Conservation (phyloP, 2,113 vertebrate species). For the Nettapus auritus region DNA sequence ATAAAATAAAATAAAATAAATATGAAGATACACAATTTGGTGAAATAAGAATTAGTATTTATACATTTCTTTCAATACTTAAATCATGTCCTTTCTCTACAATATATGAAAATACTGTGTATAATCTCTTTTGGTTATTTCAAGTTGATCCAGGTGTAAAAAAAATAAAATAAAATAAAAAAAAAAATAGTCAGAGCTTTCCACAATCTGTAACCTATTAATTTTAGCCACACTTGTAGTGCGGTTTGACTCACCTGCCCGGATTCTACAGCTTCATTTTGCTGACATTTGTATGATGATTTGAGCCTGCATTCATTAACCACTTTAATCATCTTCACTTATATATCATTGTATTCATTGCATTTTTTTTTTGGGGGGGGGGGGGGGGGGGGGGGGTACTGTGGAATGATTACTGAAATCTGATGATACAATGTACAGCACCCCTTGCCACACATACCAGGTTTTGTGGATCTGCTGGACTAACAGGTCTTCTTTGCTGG, state of each 20-base stretch:
- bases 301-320: not conserved
- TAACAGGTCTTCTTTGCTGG: not conserved
- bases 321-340: not conserved
- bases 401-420: not conserved
- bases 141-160: not conserved
- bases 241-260: not conserved
- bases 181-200: not conserved
- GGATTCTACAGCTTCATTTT: not conserved
- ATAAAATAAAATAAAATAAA: not conserved
- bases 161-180: too few relatives aligned
- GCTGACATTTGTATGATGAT: not conserved
- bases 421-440: not conserved
- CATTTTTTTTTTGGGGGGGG: too few relatives aligned
- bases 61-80: not conserved
- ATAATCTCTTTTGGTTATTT: not conserved
- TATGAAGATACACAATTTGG: not conserved
- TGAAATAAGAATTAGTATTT: not conserved
- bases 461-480: not conserved
- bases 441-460: too few relatives aligned
- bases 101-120: not conserved
- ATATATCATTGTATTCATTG: not conserved
- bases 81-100: not conserved
- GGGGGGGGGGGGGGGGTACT: accelerated
- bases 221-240: not conserved
- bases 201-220: not conserved